These are phyloP conservation scores for Xestoiulus laeticollis DNA, from an alignment of 2,888 invertebrate genomes.

Conservation along the genomic window DNA sequence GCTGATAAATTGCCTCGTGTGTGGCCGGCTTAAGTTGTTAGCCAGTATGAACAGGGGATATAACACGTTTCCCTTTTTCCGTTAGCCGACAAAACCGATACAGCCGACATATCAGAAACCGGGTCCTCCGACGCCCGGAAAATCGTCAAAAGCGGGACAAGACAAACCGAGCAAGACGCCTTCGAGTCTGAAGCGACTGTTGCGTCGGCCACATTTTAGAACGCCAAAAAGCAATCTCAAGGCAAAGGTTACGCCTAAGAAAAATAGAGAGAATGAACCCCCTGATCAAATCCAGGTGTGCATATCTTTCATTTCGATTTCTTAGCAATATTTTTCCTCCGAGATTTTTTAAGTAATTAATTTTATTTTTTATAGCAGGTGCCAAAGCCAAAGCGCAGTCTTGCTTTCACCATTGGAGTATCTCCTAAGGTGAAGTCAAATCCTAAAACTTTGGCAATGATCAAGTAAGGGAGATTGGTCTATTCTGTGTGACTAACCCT, in stretches of 20 bases:
- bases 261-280: constrained; percentile 25
- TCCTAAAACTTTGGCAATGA: constrained; percentile 46
- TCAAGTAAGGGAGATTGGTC: constrained; percentile 27
- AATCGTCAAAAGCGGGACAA: not conserved
- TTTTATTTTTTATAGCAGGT: not conserved
- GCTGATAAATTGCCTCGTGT: too few relatives aligned
- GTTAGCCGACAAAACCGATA: constrained; percentile 41
- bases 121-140: constrained; percentile 53
- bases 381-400: not conserved
- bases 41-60: too few relatives aligned
- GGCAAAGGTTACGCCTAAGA: not conserved
- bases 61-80: not conserved
- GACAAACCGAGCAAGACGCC: constrained; percentile 51
- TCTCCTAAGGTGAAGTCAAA: constrained; percentile 53
- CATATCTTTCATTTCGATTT: too few relatives aligned
- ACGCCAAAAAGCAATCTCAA: constrained; percentile 4
- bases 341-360: not conserved
- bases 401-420: constrained; percentile 51
- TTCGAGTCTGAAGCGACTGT: constrained; percentile 51
- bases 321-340: too few relatives aligned
- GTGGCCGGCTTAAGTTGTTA: too few relatives aligned
- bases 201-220: not conserved
- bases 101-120: constrained; percentile 54
- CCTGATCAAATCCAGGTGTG: not conserved
- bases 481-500: constrained; percentile 17